These are phyloP conservation scores for Stratiomys singularior DNA, from an alignment of 2,888 invertebrate genomes.

Conservation along the genomic window DNA sequence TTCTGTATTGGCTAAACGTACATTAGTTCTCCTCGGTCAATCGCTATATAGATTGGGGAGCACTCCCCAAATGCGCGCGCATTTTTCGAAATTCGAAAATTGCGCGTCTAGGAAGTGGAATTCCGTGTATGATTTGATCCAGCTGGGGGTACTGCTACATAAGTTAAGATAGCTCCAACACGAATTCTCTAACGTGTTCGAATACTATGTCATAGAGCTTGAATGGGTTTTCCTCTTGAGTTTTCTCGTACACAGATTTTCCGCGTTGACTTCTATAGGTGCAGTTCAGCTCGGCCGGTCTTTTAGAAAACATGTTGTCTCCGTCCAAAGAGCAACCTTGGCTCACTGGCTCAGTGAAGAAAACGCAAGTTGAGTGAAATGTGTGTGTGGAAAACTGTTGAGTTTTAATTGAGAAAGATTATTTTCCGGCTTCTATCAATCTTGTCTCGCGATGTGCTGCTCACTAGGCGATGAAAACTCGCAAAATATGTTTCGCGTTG, in stretches of 20 bases:
- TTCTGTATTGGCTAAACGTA: neutral
- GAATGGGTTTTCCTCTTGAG: constrained; percentile 29
- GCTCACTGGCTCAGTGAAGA: constrained; percentile 8
- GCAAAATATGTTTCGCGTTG: neutral
- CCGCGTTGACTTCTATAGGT: neutral
- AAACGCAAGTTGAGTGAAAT: constrained; percentile 23
- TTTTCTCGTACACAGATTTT: constrained; percentile 18
- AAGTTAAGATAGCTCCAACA: constrained; percentile 12
- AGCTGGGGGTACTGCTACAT: neutral
- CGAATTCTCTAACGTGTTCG: neutral
- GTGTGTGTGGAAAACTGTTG: constrained; percentile 25
- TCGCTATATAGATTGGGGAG: neutral
- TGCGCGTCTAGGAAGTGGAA: neutral
- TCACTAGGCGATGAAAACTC: constrained; percentile 6
- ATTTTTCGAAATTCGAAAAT: constrained; percentile 41
- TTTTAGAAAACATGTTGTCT: constrained; percentile 25
- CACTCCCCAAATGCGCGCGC: constrained; percentile 33
- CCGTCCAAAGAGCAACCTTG: constrained; percentile 4
- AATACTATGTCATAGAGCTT: constrained; percentile 3
- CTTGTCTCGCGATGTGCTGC: constrained; percentile 9
- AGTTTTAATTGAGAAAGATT: constrained; percentile 23
- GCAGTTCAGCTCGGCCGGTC: constrained; percentile 43
- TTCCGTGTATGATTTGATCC: constrained; percentile 3
- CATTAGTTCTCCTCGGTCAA: neutral
- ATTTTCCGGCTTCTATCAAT: constrained; percentile 23